These are phyloP conservation scores for Cephonodes hylas DNA, from an alignment of 2,888 invertebrate species.

Conservation along the genomic window DNA sequence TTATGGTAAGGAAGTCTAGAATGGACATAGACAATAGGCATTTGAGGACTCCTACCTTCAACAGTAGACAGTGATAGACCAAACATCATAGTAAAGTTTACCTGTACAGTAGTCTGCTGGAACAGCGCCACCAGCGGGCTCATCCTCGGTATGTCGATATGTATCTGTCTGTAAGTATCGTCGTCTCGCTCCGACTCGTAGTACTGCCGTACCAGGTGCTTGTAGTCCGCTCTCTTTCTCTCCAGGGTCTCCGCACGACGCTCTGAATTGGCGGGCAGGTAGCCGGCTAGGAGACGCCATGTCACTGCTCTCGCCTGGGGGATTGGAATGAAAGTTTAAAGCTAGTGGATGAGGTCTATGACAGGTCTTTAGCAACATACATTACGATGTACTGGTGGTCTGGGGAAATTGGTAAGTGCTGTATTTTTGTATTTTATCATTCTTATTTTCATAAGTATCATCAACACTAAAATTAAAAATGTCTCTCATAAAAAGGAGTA, in stretches of 20 bases:
- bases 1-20: no score
- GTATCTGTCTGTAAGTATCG: constrained; percentile 95
- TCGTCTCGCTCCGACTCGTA: constrained; percentile 93
- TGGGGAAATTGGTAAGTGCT: no score
- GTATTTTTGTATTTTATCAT: no score
- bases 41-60: no score
- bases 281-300: constrained; percentile 89
- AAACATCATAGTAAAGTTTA: constrained; percentile 22
- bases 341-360: not conserved
- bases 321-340: not conserved
- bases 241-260: constrained; percentile 92
- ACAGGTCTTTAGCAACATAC: not conserved
- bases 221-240: constrained; percentile 97
- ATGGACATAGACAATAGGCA: no score
- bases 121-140: constrained; percentile 98
- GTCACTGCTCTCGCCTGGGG: constrained; percentile 82
- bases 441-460: no score
- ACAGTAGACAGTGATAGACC: no score
- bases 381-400: not conserved
- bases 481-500: no score
- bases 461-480: no score
- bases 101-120: constrained; percentile 94
- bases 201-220: constrained; percentile 97
- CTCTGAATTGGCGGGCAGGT: constrained; percentile 95
- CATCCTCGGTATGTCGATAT: constrained; percentile 99